phyloP scores from a whole-genome alignment of 2,888 invertebrate species.

The Lycocerus yunnanus region DNA sequence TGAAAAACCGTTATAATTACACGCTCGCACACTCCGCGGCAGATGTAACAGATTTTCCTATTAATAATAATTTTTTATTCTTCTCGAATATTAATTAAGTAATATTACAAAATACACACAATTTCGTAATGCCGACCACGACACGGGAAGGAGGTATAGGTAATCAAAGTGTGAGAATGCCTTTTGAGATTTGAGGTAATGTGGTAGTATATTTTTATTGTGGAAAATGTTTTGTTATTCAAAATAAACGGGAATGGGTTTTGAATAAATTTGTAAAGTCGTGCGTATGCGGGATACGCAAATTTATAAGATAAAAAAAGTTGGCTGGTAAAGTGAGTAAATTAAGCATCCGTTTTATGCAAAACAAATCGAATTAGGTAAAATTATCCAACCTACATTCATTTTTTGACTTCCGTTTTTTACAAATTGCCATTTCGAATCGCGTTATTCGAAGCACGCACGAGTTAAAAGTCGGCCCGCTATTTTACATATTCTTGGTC shows the following conservation, averaged over 20 bases:
- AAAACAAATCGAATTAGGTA: slow-evolving; percentile 17
- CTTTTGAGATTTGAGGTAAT: slow-evolving; percentile 26
- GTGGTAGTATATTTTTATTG: slow-evolving; percentile 40
- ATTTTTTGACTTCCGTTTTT: slow-evolving; percentile 11
- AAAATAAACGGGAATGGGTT: slow-evolving; percentile 31
- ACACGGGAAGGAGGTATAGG: too few species aligned
- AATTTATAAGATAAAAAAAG: slow-evolving; percentile 5
- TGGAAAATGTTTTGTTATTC: slow-evolving; percentile 38
- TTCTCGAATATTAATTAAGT: neutral
- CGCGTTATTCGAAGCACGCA: slow-evolving; percentile 34
- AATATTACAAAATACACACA: neutral
- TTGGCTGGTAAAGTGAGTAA: neutral
- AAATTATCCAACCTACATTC: slow-evolving; percentile 18
- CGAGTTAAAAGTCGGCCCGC: slow-evolving; percentile 39
- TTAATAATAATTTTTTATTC: too few species aligned
- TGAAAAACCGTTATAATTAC: neutral
- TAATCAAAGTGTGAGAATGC: neutral
- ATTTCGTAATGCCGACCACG: neutral
- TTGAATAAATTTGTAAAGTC: slow-evolving; percentile 32
- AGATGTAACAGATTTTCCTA: neutral
- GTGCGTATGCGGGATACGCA: slow-evolving; percentile 7
- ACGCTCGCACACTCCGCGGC: neutral
- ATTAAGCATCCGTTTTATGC: slow-evolving; percentile 12
- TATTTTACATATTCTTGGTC: slow-evolving; percentile 42
- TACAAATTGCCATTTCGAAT: slow-evolving; percentile 17